phyloP scores from a whole-genome alignment of 1,140 invertebrate species.

The Drosophila willistoni region DNA sequence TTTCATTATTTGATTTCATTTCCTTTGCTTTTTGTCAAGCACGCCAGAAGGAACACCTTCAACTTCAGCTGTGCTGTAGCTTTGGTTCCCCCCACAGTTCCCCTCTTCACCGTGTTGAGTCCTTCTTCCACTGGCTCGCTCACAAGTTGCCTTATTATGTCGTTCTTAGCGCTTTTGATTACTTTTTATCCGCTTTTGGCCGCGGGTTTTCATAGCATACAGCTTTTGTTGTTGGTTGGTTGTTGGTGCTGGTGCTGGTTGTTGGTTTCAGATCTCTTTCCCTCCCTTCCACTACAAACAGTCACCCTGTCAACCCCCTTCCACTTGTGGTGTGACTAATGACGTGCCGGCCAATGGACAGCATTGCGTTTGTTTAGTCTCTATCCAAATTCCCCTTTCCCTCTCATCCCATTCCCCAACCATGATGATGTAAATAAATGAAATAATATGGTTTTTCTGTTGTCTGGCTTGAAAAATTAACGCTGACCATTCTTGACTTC shows the following conservation, averaged over 20 bases:
- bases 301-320: neutral
- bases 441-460: slow-evolving; percentile 78
- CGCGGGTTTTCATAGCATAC: slow-evolving; percentile 60
- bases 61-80: slow-evolving; percentile 16
- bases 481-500: slow-evolving; percentile 70
- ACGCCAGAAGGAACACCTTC: slow-evolving; percentile 59
- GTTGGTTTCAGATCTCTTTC: slow-evolving; percentile 46
- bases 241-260: slow-evolving; percentile 23
- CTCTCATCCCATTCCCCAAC: slow-evolving; percentile 9
- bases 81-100: neutral
- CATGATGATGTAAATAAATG: slow-evolving; percentile 73
- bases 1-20: slow-evolving; percentile 75
- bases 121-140: neutral
- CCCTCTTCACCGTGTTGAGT: neutral
- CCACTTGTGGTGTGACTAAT: slow-evolving; percentile 66
- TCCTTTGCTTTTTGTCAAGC: slow-evolving; percentile 67
- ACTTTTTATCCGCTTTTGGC: slow-evolving; percentile 76
- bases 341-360: slow-evolving; percentile 66
- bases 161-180: slow-evolving; percentile 81
- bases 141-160: slow-evolving; percentile 74
- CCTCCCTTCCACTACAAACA: neutral
- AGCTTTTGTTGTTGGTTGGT: slow-evolving; percentile 25
- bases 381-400: slow-evolving; percentile 12
- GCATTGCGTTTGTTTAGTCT: slow-evolving; percentile 65
- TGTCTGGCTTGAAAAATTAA: slow-evolving; percentile 78